These are phyloP conservation scores for Heliconius aoede DNA, from an alignment of 2,888 invertebrate species.

Conservation along the genomic window DNA sequence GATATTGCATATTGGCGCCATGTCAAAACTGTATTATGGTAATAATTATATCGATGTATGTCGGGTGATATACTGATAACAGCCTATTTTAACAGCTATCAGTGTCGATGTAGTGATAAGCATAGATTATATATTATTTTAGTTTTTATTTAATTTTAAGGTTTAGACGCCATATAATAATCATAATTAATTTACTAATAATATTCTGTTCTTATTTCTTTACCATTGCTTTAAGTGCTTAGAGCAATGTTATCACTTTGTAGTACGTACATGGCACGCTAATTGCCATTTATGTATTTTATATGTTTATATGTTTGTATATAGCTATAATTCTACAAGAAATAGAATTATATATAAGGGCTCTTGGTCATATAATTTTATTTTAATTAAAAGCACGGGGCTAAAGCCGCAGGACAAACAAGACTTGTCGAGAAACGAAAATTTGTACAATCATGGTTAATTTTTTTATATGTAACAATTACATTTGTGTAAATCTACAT, in stretches of 20 bases:
- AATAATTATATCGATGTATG: constrained; percentile 53
- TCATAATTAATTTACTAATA: not conserved
- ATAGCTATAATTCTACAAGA: not conserved
- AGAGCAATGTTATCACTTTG: not conserved
- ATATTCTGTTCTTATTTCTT: too few species aligned
- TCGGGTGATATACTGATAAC: constrained; percentile 52
- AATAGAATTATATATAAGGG: constrained; percentile 2
- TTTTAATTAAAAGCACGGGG: not conserved
- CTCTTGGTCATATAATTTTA: not conserved
- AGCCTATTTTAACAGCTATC: constrained; percentile 47
- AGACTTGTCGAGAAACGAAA: not conserved
- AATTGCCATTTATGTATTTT: not conserved
- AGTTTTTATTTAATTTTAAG: not conserved
- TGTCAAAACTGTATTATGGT: constrained; percentile 53
- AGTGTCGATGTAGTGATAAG: constrained; percentile 43
- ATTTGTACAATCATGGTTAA: not conserved
- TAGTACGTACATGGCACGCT: not conserved
- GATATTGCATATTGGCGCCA: constrained; percentile 57
- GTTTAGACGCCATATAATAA: not conserved
- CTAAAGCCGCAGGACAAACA: not conserved
- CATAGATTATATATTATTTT: constrained; percentile 14
- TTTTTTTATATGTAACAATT: not conserved
- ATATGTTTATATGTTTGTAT: not conserved
- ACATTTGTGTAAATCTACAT: not conserved
- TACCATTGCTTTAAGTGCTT: not conserved